Evolutionary conservation across 2,113 vertebrate genomes (phyloP), one percentile per base, ranked within the genome.

Genomic region (Psammodynastes pulverulentus): DNA sequence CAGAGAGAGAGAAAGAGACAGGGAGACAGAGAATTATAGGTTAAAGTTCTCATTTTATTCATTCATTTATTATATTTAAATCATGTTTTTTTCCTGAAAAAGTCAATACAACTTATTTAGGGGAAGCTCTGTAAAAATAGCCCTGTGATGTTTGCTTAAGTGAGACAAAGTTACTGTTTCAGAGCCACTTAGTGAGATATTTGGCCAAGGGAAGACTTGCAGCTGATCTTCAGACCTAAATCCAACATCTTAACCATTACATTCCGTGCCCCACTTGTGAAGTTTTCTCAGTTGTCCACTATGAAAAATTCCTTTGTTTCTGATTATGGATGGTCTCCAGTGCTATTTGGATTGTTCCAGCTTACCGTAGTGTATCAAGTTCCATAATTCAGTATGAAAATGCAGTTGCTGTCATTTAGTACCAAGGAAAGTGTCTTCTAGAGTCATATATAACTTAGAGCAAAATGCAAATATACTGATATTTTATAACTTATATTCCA

Each of bases 391-490:
- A 92, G 24, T 51, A 84, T 67, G 49, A 53, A 92, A 84, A 84
- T 56, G 15, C 49, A 84, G 26, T 87, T 45, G 62, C 58, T 88
- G 21, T 53, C 87, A 46, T 79, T 56, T 92, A n/a, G 9, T 88
- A 86, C 3, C 84, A 56, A 46, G 84, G 54, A 87, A 34, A 87
- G 62, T 45, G 90, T 39, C 94, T 91, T 90, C 91, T 86, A 5
- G 67, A 48, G 67, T 84, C 51, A 48, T 26, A 43, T 54, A 92
- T 84, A 89, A 87, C 94, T 90, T 92, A 84, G 34, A 90, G 43
- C 24, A 87, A 43, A 89, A 92, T 92, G 88, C 21, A 67, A 24
- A 86, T 86, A 93, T 67, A 93, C 92, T 94, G 26, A 94, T 92
- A 91, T 85, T 84, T 6, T 72, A 93, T 6, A 15, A 95, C 13